phyloP scores from a whole-genome alignment of 2,888 invertebrate genomes.

The Acrobeloides nanus region DNA sequence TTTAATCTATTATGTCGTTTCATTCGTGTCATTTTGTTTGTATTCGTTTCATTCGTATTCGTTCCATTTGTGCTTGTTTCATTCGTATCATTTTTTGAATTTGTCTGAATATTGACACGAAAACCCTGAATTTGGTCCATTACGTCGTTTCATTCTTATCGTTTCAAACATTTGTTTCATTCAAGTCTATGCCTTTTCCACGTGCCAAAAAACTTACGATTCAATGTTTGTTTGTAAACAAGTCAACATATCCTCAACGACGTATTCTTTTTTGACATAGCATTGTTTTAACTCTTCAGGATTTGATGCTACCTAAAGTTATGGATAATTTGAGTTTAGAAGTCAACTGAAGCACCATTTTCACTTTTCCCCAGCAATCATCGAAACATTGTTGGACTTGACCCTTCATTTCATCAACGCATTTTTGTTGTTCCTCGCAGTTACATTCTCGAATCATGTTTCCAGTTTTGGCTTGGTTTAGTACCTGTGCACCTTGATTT shows the following conservation, averaged over 20 bases:
- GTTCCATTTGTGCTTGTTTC: too few species aligned
- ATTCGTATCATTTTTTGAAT: too few species aligned
- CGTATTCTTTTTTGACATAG: conserved; percentile 30
- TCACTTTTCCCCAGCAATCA: conserved; percentile 27
- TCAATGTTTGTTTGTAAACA: conserved; percentile 36
- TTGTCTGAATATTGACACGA: too few species aligned
- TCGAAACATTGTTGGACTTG: conserved; percentile 37
- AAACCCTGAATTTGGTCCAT: too few species aligned
- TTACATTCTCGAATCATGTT: conserved; percentile 35
- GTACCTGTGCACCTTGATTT: conserved; percentile 14
- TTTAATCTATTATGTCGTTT: too few species aligned
- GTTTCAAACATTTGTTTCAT: too few species aligned
- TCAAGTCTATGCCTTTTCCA: too few species aligned
- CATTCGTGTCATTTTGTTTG: too few species aligned
- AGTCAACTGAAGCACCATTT: conserved; percentile 7
- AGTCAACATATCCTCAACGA: conserved; percentile 34
- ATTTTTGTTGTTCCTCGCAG: conserved; percentile 35
- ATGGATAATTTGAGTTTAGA: background rate
- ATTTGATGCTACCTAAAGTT: conserved; percentile 30
- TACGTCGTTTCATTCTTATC: too few species aligned
- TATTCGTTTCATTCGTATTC: too few species aligned
- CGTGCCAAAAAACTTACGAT: conserved; percentile 24
- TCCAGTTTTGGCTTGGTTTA: conserved; percentile 16
- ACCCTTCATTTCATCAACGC: conserved; percentile 29
- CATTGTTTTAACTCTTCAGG: conserved; percentile 33